Evolutionary conservation across 2,797 vertebrate species (phyloP), one percentile per base, ranked within the genome.

Genomic region (Myotis findleyi): DNA sequence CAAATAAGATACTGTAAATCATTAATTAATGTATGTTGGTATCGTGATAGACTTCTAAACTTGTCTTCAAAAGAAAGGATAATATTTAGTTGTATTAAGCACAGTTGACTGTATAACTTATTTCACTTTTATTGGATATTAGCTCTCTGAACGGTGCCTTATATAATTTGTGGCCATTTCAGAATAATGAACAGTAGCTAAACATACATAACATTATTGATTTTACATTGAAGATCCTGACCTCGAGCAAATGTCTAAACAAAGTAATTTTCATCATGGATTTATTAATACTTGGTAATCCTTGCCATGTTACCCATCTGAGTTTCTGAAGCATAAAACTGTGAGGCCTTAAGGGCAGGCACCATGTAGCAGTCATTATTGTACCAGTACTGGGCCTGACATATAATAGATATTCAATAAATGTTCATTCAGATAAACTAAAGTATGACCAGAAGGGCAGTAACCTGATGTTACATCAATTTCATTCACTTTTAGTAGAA

Each of bases 261-360:
- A 59, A 81, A 47, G 64, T 57, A 71, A 27, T 81, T 71, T 89
- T 59, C 23, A 36, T 38, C 25, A 55, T 64, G 16, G 69, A 83
- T 83, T 95, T 83, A 71, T 95, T 93, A 73, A 38, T 55, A 57
- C 44, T 92, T 53, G 41, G 44, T 36, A 89, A 38, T 91, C 77
- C 33, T 71, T 80, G n/a, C 33, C 80, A 13, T 87, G 21, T 33
- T 71, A 87, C 1, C 41, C 33, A 12, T 25, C 66, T 88, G 49
- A 93, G 47, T 73, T 41, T 71, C 71, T 89, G 21, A 90, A 72
- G 71, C 33, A 71, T 11, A 66, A 82, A 33, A 47, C 47, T 47
- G 47, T 80, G 16, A 92, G 33, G 30, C 27, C 8, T 82, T 71
- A 69, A 72, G 5, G 59, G 82, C 38, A 87, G 27, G 21, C 23